Conservation (phyloP, 2,797 vertebrate species). For the Nasua narica region DNA sequence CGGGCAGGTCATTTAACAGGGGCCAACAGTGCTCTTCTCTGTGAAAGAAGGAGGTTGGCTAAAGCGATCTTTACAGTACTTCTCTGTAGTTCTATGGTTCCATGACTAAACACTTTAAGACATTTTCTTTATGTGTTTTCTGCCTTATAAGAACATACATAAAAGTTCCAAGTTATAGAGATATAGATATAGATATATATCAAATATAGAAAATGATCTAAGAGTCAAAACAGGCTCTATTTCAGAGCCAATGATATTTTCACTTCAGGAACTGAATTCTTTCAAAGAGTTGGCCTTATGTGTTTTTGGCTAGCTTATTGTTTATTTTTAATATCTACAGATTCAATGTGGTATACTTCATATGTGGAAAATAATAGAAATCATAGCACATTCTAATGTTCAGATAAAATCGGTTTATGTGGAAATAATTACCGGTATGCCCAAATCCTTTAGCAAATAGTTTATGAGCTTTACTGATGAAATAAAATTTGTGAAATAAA, state of each 20-base stretch:
- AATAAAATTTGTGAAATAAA: slow-evolving; percentile 38
- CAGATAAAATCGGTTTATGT: not conserved
- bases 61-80: not conserved
- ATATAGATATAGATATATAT: not conserved
- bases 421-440: not conserved
- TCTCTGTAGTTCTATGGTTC: not conserved
- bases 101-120: not conserved
- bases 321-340: not conserved
- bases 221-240: not conserved
- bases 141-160: not conserved
- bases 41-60: not conserved
- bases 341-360: not conserved
- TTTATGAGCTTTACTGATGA: not conserved
- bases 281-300: not conserved
- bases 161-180: not conserved
- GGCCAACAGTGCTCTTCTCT: not conserved
- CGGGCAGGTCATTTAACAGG: not conserved
- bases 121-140: not conserved
- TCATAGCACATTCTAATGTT: not conserved
- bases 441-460: slow-evolving; percentile 5
- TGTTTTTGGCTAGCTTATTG: not conserved
- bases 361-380: slow-evolving; percentile 23
- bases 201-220: not conserved
- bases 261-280: slow-evolving; percentile 16
- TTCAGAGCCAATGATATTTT: slow-evolving; percentile 30